These are phyloP conservation scores for Gari tellinella DNA, from an alignment of 2,888 invertebrate genomes.

Conservation along the genomic window DNA sequence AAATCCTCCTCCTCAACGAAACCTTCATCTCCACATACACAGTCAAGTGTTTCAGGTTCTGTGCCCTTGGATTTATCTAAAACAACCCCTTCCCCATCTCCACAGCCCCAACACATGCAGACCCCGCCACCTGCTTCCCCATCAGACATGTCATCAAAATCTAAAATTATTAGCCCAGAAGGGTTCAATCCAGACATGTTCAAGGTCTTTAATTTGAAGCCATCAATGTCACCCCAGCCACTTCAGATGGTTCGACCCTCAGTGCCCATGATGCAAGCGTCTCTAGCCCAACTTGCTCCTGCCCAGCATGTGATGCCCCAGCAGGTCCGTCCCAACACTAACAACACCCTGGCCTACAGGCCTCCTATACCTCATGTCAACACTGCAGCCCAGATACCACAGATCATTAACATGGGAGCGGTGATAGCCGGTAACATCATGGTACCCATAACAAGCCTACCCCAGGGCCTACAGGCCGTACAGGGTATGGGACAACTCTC, in stretches of 20 bases:
- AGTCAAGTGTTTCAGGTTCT: conserved; percentile 3
- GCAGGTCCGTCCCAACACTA: conserved; percentile 48
- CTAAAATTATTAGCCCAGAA: conserved; percentile 36
- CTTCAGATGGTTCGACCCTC: background rate
- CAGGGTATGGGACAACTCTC: conserved; percentile 8
- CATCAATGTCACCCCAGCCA: conserved; percentile 47
- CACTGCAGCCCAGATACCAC: conserved; percentile 37
- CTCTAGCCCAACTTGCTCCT: conserved; percentile 16
- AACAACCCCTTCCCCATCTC: conserved; percentile 46
- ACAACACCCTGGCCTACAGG: conserved; percentile 54
- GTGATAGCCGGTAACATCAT: conserved; percentile 32
- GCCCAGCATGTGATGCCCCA: conserved; percentile 16
- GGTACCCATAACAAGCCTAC: conserved; percentile 25
- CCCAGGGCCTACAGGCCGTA: conserved; percentile 18
- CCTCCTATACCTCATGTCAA: conserved; percentile 46
- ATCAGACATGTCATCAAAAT: background rate
- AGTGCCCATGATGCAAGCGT: background rate
- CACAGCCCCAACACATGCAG: conserved; percentile 18
- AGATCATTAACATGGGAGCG: conserved; percentile 48
- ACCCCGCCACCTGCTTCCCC: conserved; percentile 25
- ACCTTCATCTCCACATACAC: conserved; percentile 3
- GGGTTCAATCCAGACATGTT: conserved; percentile 72
- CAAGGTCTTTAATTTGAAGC: conserved; percentile 77
- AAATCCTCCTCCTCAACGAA: conserved; percentile 6
- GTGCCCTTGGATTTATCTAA: conserved; percentile 61